Evolutionary conservation across 2,888 invertebrate species (phyloP).

Genomic region (Tenthredo amoena): DNA sequence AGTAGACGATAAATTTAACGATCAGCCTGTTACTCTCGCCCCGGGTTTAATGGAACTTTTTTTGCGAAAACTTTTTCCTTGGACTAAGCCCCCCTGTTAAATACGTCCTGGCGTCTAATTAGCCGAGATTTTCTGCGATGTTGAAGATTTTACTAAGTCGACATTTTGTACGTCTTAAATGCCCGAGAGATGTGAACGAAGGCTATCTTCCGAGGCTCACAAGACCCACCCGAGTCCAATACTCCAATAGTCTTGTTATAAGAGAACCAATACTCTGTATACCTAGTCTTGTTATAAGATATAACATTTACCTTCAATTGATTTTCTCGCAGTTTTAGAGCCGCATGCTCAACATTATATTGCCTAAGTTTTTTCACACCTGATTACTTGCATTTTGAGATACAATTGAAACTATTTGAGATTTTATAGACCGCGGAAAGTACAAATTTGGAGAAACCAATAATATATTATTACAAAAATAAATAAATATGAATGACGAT

Average conservation of each 20-base stretch:
- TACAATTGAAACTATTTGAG: too few relatives aligned
- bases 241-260: too few relatives aligned
- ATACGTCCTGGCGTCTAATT: constrained; percentile 67
- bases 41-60: constrained; percentile 45
- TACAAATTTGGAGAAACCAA: too few relatives aligned
- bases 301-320: background rate
- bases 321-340: constrained; percentile 7
- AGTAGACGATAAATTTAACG: constrained; percentile 75
- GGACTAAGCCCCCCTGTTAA: constrained; percentile 68
- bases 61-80: background rate
- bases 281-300: background rate
- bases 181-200: constrained; percentile 21
- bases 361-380: too few relatives aligned
- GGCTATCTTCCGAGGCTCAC: background rate
- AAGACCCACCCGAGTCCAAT: background rate
- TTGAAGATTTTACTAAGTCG: constrained; percentile 33
- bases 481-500: too few relatives aligned
- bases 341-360: background rate
- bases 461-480: too few relatives aligned
- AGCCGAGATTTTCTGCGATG: constrained; percentile 50
- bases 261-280: background rate
- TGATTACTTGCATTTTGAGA: too few relatives aligned
- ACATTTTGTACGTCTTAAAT: constrained; percentile 28
- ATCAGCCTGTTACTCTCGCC: constrained; percentile 55
- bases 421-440: too few relatives aligned